A percentile compares a stretch with the other conserved stretches of the same genome.
These are phyloP conservation scores for Premnoplex brunnescens DNA, from an alignment of 2,797 vertebrate genomes.

Conservation along the genomic window DNA sequence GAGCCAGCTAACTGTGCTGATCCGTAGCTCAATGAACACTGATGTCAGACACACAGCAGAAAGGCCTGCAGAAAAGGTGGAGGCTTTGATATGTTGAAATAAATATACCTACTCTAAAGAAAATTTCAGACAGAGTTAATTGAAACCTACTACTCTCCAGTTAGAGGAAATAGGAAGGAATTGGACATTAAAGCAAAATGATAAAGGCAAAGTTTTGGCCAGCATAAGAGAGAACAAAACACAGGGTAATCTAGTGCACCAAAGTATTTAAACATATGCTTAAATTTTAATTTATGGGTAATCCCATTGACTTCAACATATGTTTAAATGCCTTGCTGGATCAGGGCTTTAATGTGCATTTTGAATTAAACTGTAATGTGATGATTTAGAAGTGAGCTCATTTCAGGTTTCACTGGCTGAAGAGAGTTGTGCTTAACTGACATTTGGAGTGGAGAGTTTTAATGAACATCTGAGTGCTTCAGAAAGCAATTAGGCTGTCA, in stretches of 20 bases:
- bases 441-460: not conserved
- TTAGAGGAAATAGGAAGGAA: not conserved
- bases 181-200: not conserved
- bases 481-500: not conserved
- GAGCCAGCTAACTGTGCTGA: not conserved
- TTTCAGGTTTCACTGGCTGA: constrained; percentile 19
- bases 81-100: not conserved
- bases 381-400: constrained; percentile 2
- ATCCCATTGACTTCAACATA: constrained; percentile 44
- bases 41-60: not conserved
- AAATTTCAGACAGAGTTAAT: not conserved
- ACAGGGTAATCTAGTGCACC: not conserved
- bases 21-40: not conserved
- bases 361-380: constrained; percentile 19
- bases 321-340: constrained; percentile 44
- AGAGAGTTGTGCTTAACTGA: not conserved
- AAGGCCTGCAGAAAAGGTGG: not conserved
- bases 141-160: not conserved
- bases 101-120: not conserved
- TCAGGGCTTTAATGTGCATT: not conserved
- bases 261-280: constrained; percentile 12
- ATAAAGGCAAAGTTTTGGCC: not conserved
- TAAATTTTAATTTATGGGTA: constrained; percentile 8
- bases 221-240: not conserved
- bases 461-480: not conserved